These are phyloP conservation scores for Nasonia longicornis DNA, from an alignment of 1,140 invertebrate species.

Conservation along the genomic window DNA sequence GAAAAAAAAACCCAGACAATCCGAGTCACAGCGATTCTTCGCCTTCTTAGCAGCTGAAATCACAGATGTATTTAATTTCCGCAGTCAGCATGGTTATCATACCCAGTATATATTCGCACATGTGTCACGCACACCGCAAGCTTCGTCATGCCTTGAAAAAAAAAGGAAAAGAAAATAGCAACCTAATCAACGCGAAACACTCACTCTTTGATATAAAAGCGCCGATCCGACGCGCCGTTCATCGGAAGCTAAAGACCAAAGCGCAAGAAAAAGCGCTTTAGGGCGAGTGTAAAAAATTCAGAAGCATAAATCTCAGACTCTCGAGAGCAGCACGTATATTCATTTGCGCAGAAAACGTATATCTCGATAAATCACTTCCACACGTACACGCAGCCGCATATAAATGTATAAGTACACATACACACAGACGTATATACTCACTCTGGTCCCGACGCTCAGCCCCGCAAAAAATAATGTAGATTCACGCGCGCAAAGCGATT, in stretches of 20 bases:
- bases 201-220: not conserved
- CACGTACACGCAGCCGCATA: not conserved
- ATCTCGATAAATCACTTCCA: not conserved
- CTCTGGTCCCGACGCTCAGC: not conserved
- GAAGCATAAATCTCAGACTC: not conserved
- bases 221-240: not conserved
- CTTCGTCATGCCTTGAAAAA: not conserved
- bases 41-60: not conserved
- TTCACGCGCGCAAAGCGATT: not conserved
- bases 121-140: conserved; percentile 15
- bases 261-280: not conserved
- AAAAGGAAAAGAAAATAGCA: not conserved
- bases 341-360: not conserved
- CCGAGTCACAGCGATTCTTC: not conserved
- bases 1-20: not conserved
- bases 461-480: not conserved
- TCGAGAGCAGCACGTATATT: not conserved
- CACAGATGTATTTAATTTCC: not conserved
- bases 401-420: not conserved
- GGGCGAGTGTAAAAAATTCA: not conserved
- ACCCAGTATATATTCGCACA: conserved; percentile 19
- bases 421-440: not conserved
- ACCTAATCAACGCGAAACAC: not conserved
- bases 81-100: conserved; percentile 5
- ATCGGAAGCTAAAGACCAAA: not conserved